A percentile compares a stretch with the other conserved stretches of the same genome.
Evolutionary conservation across 2,888 invertebrate species (phyloP).

Genomic region (Drosophila paramelanica): DNA sequence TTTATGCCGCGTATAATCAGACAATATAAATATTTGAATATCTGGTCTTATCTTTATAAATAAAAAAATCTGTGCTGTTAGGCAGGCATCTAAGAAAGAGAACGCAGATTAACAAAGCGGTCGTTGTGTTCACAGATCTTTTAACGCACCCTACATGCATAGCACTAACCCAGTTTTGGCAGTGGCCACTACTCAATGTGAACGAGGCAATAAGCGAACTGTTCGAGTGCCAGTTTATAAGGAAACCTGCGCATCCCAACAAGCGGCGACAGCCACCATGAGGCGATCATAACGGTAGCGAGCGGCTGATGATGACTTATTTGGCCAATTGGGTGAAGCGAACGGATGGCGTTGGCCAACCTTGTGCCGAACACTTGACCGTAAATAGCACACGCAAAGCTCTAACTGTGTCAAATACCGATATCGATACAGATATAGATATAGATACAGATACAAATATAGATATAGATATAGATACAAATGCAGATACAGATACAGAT

Average conservation of each 20-base stretch:
- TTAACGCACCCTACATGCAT: conserved; percentile 30
- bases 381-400: conserved; percentile 67
- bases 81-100: not conserved
- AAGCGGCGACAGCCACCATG: conserved; percentile 20
- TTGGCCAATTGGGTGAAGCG: conserved; percentile 78
- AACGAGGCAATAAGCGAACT: conserved; percentile 64
- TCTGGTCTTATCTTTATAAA: not conserved
- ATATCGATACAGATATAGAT: conserved; percentile 20
- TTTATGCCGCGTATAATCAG: not conserved
- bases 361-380: conserved; percentile 75
- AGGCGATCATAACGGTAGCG: conserved; percentile 55
- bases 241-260: conserved; percentile 58
- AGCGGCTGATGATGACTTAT: conserved; percentile 62
- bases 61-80: not conserved
- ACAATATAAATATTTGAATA: not conserved
- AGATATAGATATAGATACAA: conserved; percentile 27
- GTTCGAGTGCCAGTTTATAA: conserved; percentile 49
- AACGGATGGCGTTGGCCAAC: conserved; percentile 44
- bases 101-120: not conserved
- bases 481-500: conserved; percentile 26
- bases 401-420: conserved; percentile 61
- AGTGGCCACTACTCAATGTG: conserved; percentile 30
- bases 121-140: conserved; percentile 25
- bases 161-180: conserved; percentile 44
- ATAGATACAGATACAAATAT: conserved; percentile 35